phyloP scores from a whole-genome alignment of 2,797 vertebrate genomes.

The Botia almorhae region DNA sequence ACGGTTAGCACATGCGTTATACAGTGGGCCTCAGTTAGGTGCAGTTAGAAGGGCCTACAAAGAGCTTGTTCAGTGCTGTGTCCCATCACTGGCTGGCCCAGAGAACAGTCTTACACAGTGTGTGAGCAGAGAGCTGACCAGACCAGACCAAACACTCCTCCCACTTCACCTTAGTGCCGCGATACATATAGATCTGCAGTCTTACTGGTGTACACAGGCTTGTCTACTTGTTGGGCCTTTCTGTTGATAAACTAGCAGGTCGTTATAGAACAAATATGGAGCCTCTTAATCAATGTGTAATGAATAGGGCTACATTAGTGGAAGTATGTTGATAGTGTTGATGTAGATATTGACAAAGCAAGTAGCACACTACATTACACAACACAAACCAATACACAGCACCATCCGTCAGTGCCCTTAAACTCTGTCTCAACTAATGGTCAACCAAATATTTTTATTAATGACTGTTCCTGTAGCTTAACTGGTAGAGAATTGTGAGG shows the following conservation, averaged over 20 bases:
- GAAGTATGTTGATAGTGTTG: neutral
- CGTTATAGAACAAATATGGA: neutral
- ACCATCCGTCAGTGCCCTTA: too few relatives aligned
- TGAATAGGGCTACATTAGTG: conserved; percentile 4
- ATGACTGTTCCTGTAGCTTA: too few relatives aligned
- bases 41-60: conserved; percentile 69
- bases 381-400: too few relatives aligned
- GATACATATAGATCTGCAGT: conserved; percentile 26
- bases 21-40: conserved; percentile 69
- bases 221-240: conserved; percentile 1
- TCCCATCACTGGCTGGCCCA: conserved; percentile 76
- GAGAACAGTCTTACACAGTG: conserved; percentile 78
- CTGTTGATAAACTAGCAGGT: neutral
- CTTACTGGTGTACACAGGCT: neutral
- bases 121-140: conserved; percentile 56
- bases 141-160: conserved; percentile 32
- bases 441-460: too few relatives aligned
- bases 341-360: conserved; percentile 27
- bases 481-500: too few relatives aligned
- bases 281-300: conserved; percentile 16
- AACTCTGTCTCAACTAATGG: too few relatives aligned
- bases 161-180: neutral
- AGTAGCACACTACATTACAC: neutral
- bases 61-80: conserved; percentile 75
- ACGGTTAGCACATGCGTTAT: conserved; percentile 58